These are phyloP conservation scores for Tenebrosternarchus preto DNA, from an alignment of 2,113 vertebrate species.

Conservation along the genomic window DNA sequence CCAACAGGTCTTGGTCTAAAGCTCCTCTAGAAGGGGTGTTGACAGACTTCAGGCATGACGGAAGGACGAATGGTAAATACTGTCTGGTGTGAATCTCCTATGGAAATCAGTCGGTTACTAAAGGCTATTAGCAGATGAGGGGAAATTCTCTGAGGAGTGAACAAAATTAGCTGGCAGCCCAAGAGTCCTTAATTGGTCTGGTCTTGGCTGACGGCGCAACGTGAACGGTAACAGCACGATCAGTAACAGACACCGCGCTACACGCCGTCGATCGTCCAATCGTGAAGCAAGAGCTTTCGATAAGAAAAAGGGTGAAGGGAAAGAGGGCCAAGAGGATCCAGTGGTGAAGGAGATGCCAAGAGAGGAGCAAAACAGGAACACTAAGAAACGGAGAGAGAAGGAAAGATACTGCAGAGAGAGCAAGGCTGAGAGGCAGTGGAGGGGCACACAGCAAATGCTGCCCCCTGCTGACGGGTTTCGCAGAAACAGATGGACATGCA, in stretches of 20 bases:
- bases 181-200: constrained; percentile 27
- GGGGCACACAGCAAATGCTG: background rate
- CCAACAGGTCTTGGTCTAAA: constrained; percentile 11
- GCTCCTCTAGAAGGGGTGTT: background rate
- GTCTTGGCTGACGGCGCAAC: background rate
- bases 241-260: background rate
- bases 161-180: constrained; percentile 25
- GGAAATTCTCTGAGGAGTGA: constrained; percentile 10
- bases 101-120: background rate
- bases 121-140: constrained; percentile 6
- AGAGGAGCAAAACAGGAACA: background rate
- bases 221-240: constrained; percentile 21
- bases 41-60: background rate
- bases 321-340: background rate
- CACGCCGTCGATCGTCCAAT: background rate
- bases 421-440: background rate
- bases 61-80: background rate
- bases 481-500: constrained; percentile 36
- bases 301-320: background rate
- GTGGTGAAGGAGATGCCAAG: background rate
- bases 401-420: background rate
- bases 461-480: background rate
- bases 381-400: background rate
- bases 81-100: background rate
- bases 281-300: background rate